Evolutionary conservation across 2,113 vertebrate species (phyloP).

Genomic region (Notechis scutatus): DNA sequence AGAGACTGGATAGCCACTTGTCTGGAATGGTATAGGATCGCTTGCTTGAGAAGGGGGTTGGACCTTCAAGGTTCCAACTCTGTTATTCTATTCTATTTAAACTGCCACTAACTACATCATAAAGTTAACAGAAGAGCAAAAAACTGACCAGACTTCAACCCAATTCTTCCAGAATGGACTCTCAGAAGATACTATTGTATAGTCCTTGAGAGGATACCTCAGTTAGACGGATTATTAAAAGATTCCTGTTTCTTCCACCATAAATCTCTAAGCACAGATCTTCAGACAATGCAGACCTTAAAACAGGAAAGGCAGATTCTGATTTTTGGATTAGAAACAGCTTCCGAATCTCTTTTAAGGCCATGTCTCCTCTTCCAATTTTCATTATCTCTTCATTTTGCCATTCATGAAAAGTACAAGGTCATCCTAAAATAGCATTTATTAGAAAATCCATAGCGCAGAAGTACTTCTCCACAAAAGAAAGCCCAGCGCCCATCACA

Average conservation of each 20-base stretch:
- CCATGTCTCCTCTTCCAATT: neutral
- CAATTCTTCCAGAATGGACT: neutral
- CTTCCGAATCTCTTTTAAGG: neutral
- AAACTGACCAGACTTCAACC: neutral
- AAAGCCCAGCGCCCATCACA: neutral
- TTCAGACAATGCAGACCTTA: neutral
- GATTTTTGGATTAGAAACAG: neutral
- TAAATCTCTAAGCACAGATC: neutral
- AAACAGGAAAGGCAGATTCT: neutral
- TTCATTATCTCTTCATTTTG: neutral
- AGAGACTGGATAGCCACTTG: neutral
- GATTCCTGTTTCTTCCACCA: neutral
- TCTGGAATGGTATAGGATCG: too few relatives aligned
- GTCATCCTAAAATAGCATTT: neutral
- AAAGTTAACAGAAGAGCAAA: neutral
- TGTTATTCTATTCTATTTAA: neutral
- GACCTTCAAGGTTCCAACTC: too few relatives aligned
- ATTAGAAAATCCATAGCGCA: neutral
- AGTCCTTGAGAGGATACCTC: neutral
- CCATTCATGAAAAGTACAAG: neutral
- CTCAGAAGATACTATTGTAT: neutral
- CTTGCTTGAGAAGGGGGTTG: too few relatives aligned
- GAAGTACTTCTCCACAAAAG: neutral
- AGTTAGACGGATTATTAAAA: neutral
- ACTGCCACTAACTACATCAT: neutral